Evolutionary conservation across 53 echinoderm and acorn worm species (phyloP).

Genomic region (Paracentrotus lividus): DNA sequence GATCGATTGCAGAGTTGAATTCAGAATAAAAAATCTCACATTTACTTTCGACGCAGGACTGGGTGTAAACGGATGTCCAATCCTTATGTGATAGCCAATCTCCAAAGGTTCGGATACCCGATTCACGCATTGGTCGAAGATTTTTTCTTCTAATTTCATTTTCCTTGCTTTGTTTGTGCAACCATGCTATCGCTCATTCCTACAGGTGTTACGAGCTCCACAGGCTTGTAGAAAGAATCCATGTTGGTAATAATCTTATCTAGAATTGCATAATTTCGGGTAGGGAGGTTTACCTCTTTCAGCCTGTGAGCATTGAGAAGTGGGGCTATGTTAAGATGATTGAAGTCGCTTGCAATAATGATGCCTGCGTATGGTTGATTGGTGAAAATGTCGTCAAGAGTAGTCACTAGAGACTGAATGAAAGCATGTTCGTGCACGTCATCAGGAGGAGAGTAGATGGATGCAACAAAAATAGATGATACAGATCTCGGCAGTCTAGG

Average conservation of each 20-base stretch:
- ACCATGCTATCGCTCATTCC: constrained; percentile 2
- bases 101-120: constrained; percentile 32
- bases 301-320: constrained; percentile 26
- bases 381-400: too few relatives aligned
- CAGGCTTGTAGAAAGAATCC: neutral
- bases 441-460: constrained; percentile 47
- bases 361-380: constrained; percentile 51
- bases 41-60: neutral
- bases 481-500: constrained; percentile 24
- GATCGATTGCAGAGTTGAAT: constrained; percentile 6
- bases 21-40: constrained; percentile 23
- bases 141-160: neutral
- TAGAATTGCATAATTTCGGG: neutral
- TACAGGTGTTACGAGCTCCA: constrained; percentile 32
- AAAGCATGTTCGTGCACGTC: neutral
- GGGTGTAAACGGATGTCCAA: neutral
- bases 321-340: constrained; percentile 26
- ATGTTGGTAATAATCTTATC: constrained; percentile 56
- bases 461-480: constrained; percentile 23
- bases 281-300: constrained; percentile 34
- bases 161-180: neutral
- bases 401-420: neutral
- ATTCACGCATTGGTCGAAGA: constrained; percentile 49
- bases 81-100: constrained; percentile 44
- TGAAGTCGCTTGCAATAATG: constrained; percentile 39